Evolutionary conservation across 2,797 vertebrate species (phyloP).

Genomic region (Pipistrellus kuhlii): DNA sequence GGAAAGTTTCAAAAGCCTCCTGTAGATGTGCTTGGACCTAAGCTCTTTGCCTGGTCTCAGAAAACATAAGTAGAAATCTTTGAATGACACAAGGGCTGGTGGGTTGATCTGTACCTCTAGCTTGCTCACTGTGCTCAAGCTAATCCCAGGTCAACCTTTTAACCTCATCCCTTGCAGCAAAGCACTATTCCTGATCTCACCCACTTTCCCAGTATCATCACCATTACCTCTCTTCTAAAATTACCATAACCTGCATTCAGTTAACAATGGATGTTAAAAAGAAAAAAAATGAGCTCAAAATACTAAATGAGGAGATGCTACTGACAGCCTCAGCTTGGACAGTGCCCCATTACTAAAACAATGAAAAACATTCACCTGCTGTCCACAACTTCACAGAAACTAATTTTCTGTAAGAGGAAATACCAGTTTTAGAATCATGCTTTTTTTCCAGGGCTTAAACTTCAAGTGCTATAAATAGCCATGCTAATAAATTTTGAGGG

Average conservation of each 20-base stretch:
- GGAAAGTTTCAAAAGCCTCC: not conserved
- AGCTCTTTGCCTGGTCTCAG: not conserved
- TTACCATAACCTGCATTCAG: not conserved
- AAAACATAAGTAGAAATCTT: not conserved
- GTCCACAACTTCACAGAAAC: not conserved
- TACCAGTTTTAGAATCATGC: not conserved
- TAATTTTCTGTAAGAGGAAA: constrained; percentile 38
- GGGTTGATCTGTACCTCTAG: not conserved
- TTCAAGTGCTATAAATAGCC: not conserved
- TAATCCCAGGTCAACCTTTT: not conserved
- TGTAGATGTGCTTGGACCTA: not conserved
- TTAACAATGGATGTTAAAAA: not conserved
- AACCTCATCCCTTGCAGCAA: not conserved
- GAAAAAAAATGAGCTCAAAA: not conserved
- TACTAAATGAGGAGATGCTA: not conserved
- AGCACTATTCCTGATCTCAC: not conserved
- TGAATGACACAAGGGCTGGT: not conserved
- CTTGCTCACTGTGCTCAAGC: not conserved
- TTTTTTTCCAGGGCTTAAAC: not conserved
- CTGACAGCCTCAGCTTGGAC: not conserved
- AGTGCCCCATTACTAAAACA: not conserved
- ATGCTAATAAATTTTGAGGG: constrained; percentile 13
- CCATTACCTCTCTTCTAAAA: constrained; percentile 20
- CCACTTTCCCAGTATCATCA: not conserved
- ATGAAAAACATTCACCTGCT: not conserved